Evolutionary conservation across 2,113 vertebrate species (phyloP), one percentile per base, ranked within the genome.

Genomic region (Abramis brama): DNA sequence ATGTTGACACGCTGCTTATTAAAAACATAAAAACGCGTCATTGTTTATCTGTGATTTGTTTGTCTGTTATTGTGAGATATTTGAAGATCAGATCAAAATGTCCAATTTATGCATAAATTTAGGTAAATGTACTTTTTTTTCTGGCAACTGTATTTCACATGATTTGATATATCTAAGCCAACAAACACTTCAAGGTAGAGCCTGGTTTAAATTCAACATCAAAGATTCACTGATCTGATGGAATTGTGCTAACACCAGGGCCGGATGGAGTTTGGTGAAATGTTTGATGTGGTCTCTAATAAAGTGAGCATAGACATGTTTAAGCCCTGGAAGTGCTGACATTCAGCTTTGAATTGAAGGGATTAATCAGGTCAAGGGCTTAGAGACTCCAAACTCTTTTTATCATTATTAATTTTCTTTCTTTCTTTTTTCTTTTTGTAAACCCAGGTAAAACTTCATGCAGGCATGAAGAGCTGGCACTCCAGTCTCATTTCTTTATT

Each of bases 171-270:
- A 68, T 82, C 3, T 68, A 27, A 82, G 25, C 0, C 60, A 47
- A 30, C 62, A 82, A 70, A 82, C 79, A 82, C 62, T 66, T 80
- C n/a, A 80, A 79, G 75, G 50, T 39, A 70, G 62, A 45, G 5
- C 12, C 23, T 73, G 64, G 77, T 73, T 86, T 79, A 86, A 80
- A 86, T 78, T 62, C 50, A 86, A 86, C 85, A 86, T 86, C 77
- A 86, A 80, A 86, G 75, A 79, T 30, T 59, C 25, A 47, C 85
- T 59, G 85, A 73, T 86, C 68, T 71, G 75, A 76, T 76, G 47
- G 74, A 77, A 77, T 50, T 57, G 15, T 7, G n/a, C 25, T 33
- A 59, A 86, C 62, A 82, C 62, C n/a, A 52, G 60, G 0, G 19
- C 43, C 17, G 15, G 39, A 52, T 82, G 45, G 45, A 68, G 19